These are phyloP conservation scores for Lamellibrachia columna DNA, from an alignment of 2,888 invertebrate genomes.

Conservation along the genomic window DNA sequence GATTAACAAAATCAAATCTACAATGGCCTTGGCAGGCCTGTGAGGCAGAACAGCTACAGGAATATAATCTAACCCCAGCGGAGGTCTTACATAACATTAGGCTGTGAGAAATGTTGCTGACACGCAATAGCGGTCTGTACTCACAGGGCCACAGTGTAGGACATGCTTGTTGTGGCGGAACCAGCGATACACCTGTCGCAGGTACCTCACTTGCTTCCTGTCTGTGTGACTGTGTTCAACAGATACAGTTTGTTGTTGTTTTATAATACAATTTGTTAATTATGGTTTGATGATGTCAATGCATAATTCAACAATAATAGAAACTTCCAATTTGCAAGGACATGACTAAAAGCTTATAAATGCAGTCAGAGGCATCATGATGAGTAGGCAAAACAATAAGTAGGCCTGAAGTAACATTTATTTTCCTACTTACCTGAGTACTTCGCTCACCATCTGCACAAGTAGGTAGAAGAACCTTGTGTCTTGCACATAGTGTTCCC, in stretches of 20 bases:
- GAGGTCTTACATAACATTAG: not conserved
- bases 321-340: not conserved
- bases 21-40: too few relatives aligned
- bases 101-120: not conserved
- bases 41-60: too few relatives aligned
- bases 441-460: slow-evolving; percentile 57
- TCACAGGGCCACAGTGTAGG: slow-evolving; percentile 55
- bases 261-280: too few relatives aligned
- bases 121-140: slow-evolving; percentile 34
- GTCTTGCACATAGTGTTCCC: slow-evolving; percentile 55
- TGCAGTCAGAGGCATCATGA: not conserved
- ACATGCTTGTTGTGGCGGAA: slow-evolving; percentile 55
- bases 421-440: slow-evolving; percentile 50
- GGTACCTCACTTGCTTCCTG: slow-evolving; percentile 46
- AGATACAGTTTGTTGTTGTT: not conserved
- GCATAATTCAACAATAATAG: slow-evolving; percentile 20
- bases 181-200: slow-evolving; percentile 57
- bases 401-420: not conserved
- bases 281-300: not conserved
- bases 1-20: too few relatives aligned
- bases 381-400: not conserved
- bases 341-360: not conserved
- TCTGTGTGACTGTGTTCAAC: slow-evolving; percentile 41
- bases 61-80: too few relatives aligned
- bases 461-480: slow-evolving; percentile 59